phyloP scores from a whole-genome alignment of 1,140 invertebrate species.

The Cyclina sinensis region DNA sequence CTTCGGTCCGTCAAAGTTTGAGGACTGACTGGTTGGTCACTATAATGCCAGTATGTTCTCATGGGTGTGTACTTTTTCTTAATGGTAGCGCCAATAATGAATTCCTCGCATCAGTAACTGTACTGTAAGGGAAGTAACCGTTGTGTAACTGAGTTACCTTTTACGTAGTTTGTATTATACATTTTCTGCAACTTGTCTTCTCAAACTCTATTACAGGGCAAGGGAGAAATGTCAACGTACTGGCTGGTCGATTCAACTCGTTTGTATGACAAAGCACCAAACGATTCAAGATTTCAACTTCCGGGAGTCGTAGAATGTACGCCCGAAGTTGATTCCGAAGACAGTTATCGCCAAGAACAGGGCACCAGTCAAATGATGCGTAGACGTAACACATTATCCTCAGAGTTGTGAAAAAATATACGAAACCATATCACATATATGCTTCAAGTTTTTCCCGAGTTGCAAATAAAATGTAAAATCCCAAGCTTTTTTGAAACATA shows the following conservation, averaged over 20 bases:
- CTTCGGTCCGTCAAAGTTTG: neutral
- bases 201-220: neutral
- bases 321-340: neutral
- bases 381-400: too few species aligned
- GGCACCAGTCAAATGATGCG: neutral
- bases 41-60: neutral
- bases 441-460: too few species aligned
- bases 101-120: too few species aligned
- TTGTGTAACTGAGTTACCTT: too few species aligned
- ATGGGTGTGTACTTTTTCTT: neutral
- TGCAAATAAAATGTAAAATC: too few species aligned
- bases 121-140: too few species aligned
- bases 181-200: neutral
- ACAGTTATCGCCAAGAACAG: neutral
- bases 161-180: too few species aligned
- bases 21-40: neutral
- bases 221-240: slow-evolving; percentile 54
- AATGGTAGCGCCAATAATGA: neutral
- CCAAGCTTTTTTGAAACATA: too few species aligned
- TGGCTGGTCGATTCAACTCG: slow-evolving; percentile 18
- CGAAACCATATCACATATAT: too few species aligned
- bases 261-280: neutral
- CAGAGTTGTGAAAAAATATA: too few species aligned
- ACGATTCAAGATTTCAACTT: neutral
- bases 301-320: too few species aligned